These are phyloP conservation scores for Zophobas atratus DNA, from an alignment of 1,140 invertebrate genomes.

Conservation along the genomic window DNA sequence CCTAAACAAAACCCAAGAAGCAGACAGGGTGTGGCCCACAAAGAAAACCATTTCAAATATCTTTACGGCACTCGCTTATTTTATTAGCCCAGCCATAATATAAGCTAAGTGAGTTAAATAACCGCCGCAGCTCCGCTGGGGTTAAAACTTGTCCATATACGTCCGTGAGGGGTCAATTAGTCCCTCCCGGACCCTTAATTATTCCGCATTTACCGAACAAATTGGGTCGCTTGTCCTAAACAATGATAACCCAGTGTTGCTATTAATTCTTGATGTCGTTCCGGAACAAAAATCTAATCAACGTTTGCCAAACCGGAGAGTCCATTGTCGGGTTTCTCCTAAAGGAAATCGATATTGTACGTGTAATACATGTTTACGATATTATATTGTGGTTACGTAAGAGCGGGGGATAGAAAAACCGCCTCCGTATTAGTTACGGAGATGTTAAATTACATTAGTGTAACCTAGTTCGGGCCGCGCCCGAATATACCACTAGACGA, in stretches of 20 bases:
- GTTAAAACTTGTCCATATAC: slow-evolving; percentile 33
- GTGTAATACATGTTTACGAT: slow-evolving; percentile 9
- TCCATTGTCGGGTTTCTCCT: neutral
- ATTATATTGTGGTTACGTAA: slow-evolving; percentile 28
- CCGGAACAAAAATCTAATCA: slow-evolving; percentile 3
- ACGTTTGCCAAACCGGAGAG: neutral
- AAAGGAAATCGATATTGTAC: slow-evolving; percentile 37
- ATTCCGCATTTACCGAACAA: slow-evolving; percentile 27
- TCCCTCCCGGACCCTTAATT: slow-evolving; percentile 35
- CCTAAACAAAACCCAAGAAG: slow-evolving; percentile 16
- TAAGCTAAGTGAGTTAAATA: slow-evolving; percentile 24
- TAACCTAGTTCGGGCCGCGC: slow-evolving; percentile 16
- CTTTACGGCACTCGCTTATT: neutral
- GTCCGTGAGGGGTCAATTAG: slow-evolving; percentile 31
- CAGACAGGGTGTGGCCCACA: slow-evolving; percentile 33
- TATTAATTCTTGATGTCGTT: neutral
- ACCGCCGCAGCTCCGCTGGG: slow-evolving; percentile 7
- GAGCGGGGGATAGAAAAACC: slow-evolving; percentile 25
- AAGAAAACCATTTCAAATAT: slow-evolving; percentile 21
- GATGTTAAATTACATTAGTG: slow-evolving; percentile 20
- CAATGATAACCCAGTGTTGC: slow-evolving; percentile 35
- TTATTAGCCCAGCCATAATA: neutral
- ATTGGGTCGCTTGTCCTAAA: slow-evolving; percentile 35
- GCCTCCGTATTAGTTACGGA: slow-evolving; percentile 34
- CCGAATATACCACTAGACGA: neutral